These are phyloP conservation scores for Sinocyclocheilus grahami DNA, from an alignment of 2,113 vertebrate species.

Conservation along the genomic window DNA sequence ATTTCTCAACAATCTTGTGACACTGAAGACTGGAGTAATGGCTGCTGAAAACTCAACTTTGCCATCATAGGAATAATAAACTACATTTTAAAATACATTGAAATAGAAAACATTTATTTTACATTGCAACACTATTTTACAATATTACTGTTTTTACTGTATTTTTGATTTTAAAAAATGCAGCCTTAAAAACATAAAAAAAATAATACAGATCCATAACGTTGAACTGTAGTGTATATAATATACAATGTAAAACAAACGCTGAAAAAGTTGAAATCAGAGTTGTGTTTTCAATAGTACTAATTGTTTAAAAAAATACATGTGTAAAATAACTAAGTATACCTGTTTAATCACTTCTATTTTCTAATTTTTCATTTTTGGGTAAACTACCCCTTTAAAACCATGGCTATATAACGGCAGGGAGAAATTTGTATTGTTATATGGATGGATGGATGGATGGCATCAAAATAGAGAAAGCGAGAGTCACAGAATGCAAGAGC, in stretches of 20 bases:
- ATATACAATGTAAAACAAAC: not conserved
- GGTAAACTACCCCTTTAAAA: not conserved
- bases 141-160: not conserved
- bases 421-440: slow-evolving; percentile 1
- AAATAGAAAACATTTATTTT: not conserved
- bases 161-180: not conserved
- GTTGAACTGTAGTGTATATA: not conserved
- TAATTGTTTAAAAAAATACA: not conserved
- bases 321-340: not conserved
- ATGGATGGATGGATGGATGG: not conserved
- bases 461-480: not conserved
- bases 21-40: too few species aligned
- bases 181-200: too few species aligned
- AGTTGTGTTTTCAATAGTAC: not conserved
- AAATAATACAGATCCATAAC: too few species aligned
- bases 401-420: not conserved
- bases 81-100: not conserved
- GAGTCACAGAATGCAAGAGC: slow-evolving; percentile 10
- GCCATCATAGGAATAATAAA: not conserved
- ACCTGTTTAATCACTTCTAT: not conserved
- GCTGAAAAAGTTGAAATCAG: not conserved
- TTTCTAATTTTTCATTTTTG: not conserved
- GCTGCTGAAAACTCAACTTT: not conserved
- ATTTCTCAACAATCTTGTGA: too few species aligned
- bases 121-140: not conserved